Evolutionary conservation across 2,888 invertebrate genomes (phyloP), one percentile per base, ranked within the genome.

Genomic region (Lithosia quadra): DNA sequence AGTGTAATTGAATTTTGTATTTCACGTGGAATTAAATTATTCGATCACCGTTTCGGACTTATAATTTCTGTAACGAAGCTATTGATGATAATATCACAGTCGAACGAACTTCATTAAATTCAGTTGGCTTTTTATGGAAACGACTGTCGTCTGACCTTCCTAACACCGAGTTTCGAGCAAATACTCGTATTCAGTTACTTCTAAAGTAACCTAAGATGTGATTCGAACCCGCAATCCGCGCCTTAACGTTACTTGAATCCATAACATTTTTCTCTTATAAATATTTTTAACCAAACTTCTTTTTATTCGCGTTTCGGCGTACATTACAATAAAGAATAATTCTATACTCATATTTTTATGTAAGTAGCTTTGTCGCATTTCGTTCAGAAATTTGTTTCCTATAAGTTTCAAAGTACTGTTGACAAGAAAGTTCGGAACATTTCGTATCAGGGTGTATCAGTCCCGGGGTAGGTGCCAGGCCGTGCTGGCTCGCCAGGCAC

Each of bases 371-470:
- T 63, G 55, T 65, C 33, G 63, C 56, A 13, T 68, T 76, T 63
- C 63, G 53, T 79, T 56, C 64, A 66, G 36, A 73, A 68, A 68
- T 72, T 49, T 63, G 65, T 69, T 81, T 9, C 74, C 65, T 71
- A 66, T 69, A 75, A 81, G 73, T 81, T 61, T 81, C 33, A 66
- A 59, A 76, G 72, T 72, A 69, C 74, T 73, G 72, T 72, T 70
- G 71, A 64, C 69, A 74, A 72, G 69, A 69, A 77, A 77, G 72
- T 77, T 76, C 33, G 66, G 49, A 79, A 77, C 79, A 76, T 72
- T 62, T 74, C 68, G 80, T 80, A 69, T 72, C 77, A 73, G 76
- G 76, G 72, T 74, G 83, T 83, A 72, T 67, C 83, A 74, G 72
- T 66, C 71, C 69, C 76, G 55, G 36, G 75, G 76, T 67, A 62